Base-by-base conservation (phyloP, 2,797 vertebrate genomes). In the Neosilurus mollespiculum region DNA sequence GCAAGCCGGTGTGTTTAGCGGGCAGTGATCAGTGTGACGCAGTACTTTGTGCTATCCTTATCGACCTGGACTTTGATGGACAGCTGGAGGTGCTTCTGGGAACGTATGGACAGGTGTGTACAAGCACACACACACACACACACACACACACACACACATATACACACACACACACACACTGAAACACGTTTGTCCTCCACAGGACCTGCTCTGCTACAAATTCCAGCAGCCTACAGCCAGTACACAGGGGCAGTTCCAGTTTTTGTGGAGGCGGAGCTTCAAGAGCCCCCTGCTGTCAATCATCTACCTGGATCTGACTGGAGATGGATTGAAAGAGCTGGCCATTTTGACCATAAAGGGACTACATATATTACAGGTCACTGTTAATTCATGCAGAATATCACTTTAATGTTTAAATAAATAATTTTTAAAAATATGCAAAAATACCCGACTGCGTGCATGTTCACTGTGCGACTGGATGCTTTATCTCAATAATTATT, bases 151-250 rank as follows among this genome's bases (percentile, higher is more conserved):
- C 54, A 53, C 0, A 54, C 53, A 8, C 9, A 62, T 18, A 15
- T 20, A 22, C 22, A n/a, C 12, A 15, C 34, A 10, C 0, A 4
- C 10, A 51, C 8, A 18, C 3, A 11, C 62, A 18, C 26, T 49
- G 20, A 6, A 56, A 61, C 16, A 10, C 0, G 22, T 80, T 78
- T 70, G 7, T 72, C 18, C 24, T 62, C 11, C 58, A 7, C 77
- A 98, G 97, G 97, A 97, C 82, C 93, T 98, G 49, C 95, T 97
- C 1, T 98, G 97, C 89, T 98, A 97, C 86, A 97, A 97, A 86
- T 96, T 95, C 84, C 86, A 87, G 1, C 88, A 87, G 1, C 73
- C 86, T 69, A 84, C 53, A 3, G 73, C 84, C 5, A 82, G 82
- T 7, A 49, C 59, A 2, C 89, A 86, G 0, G 88, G 86, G 0